Evolutionary conservation across 1,140 invertebrate genomes (phyloP).

Genomic region (Drosophila neocordata): DNA sequence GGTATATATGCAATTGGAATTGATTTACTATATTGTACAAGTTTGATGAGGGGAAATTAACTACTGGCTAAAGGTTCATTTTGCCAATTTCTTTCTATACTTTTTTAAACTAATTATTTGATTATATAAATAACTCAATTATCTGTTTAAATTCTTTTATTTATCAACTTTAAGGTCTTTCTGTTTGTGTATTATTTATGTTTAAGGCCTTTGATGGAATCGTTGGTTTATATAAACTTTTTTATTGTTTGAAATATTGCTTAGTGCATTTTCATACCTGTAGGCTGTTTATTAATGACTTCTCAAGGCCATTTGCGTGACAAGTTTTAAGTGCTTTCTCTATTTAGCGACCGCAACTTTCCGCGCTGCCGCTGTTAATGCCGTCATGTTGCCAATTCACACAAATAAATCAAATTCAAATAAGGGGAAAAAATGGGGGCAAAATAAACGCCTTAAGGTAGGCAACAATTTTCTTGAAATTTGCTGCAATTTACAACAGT

Average conservation of each 20-base stretch:
- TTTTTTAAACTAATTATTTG: no score
- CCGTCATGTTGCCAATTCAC: background rate
- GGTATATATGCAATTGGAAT: conserved; percentile 39
- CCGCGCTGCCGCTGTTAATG: background rate
- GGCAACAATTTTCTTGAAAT: conserved; percentile 22
- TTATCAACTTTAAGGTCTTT: no score
- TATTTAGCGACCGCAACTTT: background rate
- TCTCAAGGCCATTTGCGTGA: conserved; percentile 22
- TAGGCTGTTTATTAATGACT: conserved; percentile 6
- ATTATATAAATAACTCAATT: no score
- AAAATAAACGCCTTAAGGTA: conserved; percentile 26
- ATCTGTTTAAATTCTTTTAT: no score
- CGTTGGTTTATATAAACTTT: background rate
- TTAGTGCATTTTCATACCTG: conserved; percentile 4
- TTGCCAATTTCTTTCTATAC: no score
- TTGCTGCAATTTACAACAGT: conserved; percentile 42
- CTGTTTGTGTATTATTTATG: background rate
- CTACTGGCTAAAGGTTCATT: background rate
- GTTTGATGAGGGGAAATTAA: background rate
- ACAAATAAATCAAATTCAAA: conserved; percentile 45
- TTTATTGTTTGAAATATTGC: background rate
- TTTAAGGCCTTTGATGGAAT: background rate
- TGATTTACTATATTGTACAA: background rate
- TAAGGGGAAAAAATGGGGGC: background rate
- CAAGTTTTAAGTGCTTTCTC: conserved; percentile 37